Percentiles rank a stretch among this genome's conserved stretches.
These are phyloP conservation scores for Drosophila limbata DNA, from an alignment of 2,888 invertebrate genomes.

Conservation along the genomic window DNA sequence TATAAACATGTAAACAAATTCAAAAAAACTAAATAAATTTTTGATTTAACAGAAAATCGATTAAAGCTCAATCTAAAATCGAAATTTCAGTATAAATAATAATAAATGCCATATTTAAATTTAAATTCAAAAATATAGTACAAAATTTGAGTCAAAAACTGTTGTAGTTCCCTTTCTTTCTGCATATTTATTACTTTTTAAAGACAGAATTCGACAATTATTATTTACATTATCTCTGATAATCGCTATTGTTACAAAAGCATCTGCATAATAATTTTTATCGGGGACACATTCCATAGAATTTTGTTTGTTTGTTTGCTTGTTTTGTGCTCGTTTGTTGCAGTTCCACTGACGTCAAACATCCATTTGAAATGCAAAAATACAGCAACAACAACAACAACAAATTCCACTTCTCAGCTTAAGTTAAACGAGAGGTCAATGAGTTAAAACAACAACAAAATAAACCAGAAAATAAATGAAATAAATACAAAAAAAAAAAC, in stretches of 20 bases:
- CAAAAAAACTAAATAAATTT: too few relatives aligned
- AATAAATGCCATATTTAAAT: too few relatives aligned
- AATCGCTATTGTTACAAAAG: not conserved
- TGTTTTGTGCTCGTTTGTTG: conserved; percentile 14
- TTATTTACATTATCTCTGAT: conserved; percentile 3
- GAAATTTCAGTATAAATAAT: too few relatives aligned
- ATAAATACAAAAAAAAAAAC: conserved; percentile 5
- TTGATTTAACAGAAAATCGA: too few relatives aligned
- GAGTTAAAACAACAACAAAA: conserved; percentile 54
- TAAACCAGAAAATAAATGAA: conserved; percentile 1
- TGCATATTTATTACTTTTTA: not conserved
- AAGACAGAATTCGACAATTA: not conserved
- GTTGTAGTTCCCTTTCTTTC: not conserved
- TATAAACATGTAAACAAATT: not conserved
- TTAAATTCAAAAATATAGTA: not conserved
- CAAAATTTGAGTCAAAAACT: too few relatives aligned
- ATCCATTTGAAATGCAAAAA: conserved; percentile 68
- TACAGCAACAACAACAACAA: conserved; percentile 20
- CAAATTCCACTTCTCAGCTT: conserved; percentile 55
- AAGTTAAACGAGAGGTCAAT: conserved; percentile 73
- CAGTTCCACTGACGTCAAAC: conserved; percentile 55
- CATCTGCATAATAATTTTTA: conserved; percentile 21
- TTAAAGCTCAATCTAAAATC: too few relatives aligned
- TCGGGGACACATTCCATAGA: conserved; percentile 37
- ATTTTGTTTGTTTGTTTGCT: conserved; percentile 23